A percentile compares a stretch with the other conserved stretches of the same genome.
phyloP scores from a whole-genome alignment of 2,888 invertebrate genomes.

The Dolichomitus sp. region DNA sequence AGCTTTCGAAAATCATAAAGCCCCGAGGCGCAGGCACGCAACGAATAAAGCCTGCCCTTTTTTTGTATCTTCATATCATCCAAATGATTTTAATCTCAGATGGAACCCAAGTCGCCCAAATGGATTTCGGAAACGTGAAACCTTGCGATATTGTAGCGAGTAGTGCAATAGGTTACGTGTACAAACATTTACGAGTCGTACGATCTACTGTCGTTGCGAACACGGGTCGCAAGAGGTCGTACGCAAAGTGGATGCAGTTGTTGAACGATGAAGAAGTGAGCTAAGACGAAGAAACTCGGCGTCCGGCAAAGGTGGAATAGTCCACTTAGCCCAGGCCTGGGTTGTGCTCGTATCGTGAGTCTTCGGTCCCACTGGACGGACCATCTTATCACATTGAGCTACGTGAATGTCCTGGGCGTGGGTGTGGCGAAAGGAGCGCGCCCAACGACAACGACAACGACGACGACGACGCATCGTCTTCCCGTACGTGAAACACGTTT shows the following conservation, averaged over 20 bases:
- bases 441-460: constrained; percentile 49
- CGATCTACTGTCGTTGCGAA: constrained; percentile 32
- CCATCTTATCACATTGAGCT: constrained; percentile 67
- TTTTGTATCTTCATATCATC: constrained; percentile 15
- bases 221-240: constrained; percentile 67
- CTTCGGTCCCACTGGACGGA: constrained; percentile 23
- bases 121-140: constrained; percentile 68
- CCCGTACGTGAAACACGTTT: constrained; percentile 48
- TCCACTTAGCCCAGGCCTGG: constrained; percentile 61
- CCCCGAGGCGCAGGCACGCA: neutral
- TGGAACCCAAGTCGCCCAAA: constrained; percentile 66
- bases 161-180: constrained; percentile 47
- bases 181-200: constrained; percentile 37
- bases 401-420: constrained; percentile 77
- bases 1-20: constrained; percentile 24
- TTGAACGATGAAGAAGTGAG: constrained; percentile 12
- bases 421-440: constrained; percentile 79
- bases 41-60: neutral
- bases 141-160: constrained; percentile 39
- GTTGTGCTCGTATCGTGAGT: constrained; percentile 61
- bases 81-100: constrained; percentile 53
- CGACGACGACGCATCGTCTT: constrained; percentile 62
- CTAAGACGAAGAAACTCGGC: constrained; percentile 44
- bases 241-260: constrained; percentile 53
- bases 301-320: constrained; percentile 49